These are phyloP conservation scores for Cybosia mesomella DNA, from an alignment of 2,888 invertebrate genomes.

Conservation along the genomic window DNA sequence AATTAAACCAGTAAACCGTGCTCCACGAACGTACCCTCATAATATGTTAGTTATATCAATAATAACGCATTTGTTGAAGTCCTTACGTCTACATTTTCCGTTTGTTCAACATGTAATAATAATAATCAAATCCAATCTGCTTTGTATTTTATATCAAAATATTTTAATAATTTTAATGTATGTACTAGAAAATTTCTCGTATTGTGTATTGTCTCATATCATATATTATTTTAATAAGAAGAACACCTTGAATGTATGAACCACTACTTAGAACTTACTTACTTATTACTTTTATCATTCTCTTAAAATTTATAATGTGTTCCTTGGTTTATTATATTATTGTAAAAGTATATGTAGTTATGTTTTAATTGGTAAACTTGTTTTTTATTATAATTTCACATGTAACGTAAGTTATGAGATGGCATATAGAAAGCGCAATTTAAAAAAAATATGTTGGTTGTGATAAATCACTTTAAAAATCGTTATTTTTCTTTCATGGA, in stretches of 20 bases:
- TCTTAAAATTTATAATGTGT: not conserved
- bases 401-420: constrained; percentile 7
- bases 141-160: too few relatives aligned
- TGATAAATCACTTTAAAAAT: too few relatives aligned
- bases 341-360: not conserved
- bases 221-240: not conserved
- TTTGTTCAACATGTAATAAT: too few relatives aligned
- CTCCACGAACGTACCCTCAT: not conserved
- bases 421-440: not conserved
- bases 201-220: not conserved
- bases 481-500: too few relatives aligned
- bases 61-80: too few relatives aligned
- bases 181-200: too few relatives aligned
- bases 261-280: not conserved
- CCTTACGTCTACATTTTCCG: too few relatives aligned
- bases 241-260: not conserved
- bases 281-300: not conserved
- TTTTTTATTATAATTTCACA: constrained; percentile 3
- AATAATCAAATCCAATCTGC: too few relatives aligned
- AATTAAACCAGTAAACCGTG: not conserved
- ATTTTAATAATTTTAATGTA: too few relatives aligned
- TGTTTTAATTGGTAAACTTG: constrained; percentile 6
- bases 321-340: constrained; percentile 3
- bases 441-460: too few relatives aligned
- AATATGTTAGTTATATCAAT: too few relatives aligned